Base-by-base conservation (phyloP, 2,797 vertebrate species). In the Anniella stebbinsi region DNA sequence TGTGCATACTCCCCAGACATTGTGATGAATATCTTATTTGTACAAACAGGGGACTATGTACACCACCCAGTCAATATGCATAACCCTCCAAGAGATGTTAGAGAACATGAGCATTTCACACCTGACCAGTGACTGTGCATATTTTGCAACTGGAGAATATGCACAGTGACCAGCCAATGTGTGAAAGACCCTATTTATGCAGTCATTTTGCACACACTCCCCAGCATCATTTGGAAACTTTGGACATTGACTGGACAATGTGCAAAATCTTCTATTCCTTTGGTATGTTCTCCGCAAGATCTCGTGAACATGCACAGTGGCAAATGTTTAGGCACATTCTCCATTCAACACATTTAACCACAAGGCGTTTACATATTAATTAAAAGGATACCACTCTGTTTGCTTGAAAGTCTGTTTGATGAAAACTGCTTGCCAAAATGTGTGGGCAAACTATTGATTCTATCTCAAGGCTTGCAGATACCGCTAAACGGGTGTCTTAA, bases 371-470 rank as follows among this genome's bases (percentile, higher is more conserved):
- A 2, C 25, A 67, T 45, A 54, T n/a, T 69, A 77, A 69, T 84
- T 54, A 69, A 84, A 78, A 84, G 17, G 7, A 25, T 67, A 67
- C 9, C 36, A 45, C 80, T 78, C 51, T 4, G 4, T 82, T 51
- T 36, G n/a, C 36, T 88, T 69, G 41, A 38, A 82, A 82, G 36
- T 63, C 73, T 33, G 30, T n/a, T 82, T 82, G n/a, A 84, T 69
- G n/a, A 89, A 89, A 69, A 84, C 25, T 23, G 30, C 72, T 66
- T 87, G 30, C n/a, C n/a, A 70, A 60, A 80, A 60, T 38, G 51
- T 72, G 33, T 25, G 69, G 33, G 57, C 25, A 72, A 33, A 86
- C 33, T 57, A 85, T 41, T 89, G 66, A 41, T 69, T 85, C 84
- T 85, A 9, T 63, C 73, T 45, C 54, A 75, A 77, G 85, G 15